A percentile compares a stretch with the other conserved stretches of the same genome.
Conservation (phyloP, 2,888 invertebrate genomes). For the Trypoxylon attenuatum region DNA sequence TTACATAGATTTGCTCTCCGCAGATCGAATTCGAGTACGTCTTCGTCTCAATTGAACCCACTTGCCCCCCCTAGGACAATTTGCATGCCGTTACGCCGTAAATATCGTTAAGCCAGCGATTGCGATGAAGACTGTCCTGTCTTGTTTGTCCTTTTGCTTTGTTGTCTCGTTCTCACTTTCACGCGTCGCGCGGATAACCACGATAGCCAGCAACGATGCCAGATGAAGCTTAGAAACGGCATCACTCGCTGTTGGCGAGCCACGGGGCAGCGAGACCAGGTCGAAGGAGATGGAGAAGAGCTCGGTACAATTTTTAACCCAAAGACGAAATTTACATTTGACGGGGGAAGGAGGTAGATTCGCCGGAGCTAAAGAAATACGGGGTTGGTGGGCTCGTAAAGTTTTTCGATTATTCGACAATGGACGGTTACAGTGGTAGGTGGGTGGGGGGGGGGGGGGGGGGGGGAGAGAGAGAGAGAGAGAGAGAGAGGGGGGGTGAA, state of each 20-base stretch:
- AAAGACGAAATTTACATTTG: conserved; percentile 4
- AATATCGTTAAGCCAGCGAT: neutral
- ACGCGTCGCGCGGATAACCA: neutral
- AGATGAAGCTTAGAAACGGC: too few species aligned
- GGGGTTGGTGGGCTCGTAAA: conserved; percentile 9
- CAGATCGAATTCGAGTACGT: conserved; percentile 33
- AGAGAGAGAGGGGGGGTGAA: neutral
- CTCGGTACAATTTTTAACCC: neutral
- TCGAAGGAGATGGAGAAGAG: neutral
- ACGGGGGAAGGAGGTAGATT: neutral
- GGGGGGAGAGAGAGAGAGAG: neutral
- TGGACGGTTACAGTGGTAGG: neutral
- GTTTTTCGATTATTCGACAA: conserved; percentile 24
- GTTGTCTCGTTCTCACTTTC: neutral
- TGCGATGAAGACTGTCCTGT: neutral
- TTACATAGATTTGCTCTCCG: conserved; percentile 36
- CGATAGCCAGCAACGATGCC: too few species aligned
- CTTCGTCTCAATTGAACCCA: conserved; percentile 46
- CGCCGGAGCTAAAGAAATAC: neutral
- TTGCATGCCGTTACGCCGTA: conserved; percentile 22
- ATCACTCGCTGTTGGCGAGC: too few species aligned
- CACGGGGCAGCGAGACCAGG: too few species aligned
- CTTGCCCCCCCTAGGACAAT: conserved; percentile 29
- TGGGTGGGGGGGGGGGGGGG: neutral
- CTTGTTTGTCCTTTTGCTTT: neutral